Evolutionary conservation across 2,888 invertebrate species (phyloP).

Genomic region (Conomelus anceps): DNA sequence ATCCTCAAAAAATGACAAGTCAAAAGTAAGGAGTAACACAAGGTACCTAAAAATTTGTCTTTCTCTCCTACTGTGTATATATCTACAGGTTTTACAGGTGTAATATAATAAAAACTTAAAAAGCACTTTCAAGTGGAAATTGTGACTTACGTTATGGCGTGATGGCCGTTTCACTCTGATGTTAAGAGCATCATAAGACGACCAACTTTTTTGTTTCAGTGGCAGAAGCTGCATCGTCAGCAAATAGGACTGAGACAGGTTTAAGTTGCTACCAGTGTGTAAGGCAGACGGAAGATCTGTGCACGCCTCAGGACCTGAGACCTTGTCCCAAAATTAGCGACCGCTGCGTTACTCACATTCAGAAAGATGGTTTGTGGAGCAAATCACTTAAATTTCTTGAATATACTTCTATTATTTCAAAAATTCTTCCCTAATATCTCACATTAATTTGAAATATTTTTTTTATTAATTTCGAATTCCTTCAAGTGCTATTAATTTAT

Average conservation of each 20-base stretch:
- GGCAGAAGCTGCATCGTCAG: not conserved
- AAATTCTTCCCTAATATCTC: too few species aligned
- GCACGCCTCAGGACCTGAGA: constrained; percentile 39
- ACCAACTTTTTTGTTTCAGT: constrained; percentile 30
- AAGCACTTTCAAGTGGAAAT: not conserved
- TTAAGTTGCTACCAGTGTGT: constrained; percentile 45
- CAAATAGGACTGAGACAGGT: constrained; percentile 34
- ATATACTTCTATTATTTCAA: not conserved
- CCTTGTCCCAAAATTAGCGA: constrained; percentile 42
- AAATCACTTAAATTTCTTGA: not conserved
- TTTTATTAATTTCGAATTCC: too few species aligned
- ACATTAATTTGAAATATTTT: too few species aligned
- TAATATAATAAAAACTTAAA: not conserved
- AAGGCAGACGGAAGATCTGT: constrained; percentile 40
- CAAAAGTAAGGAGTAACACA: too few species aligned
- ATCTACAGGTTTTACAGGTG: too few species aligned
- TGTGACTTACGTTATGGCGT: too few species aligned
- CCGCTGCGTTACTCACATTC: constrained; percentile 44
- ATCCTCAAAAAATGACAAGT: too few species aligned
- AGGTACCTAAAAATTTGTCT: too few species aligned
- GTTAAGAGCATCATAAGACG: not conserved
- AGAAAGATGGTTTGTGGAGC: constrained; percentile 41
- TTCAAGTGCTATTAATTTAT: too few species aligned
- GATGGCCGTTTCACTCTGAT: too few species aligned
- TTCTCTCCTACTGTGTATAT: too few species aligned